Conservation (phyloP, 2,797 vertebrate species). For the Neomorphus geoffroyi region DNA sequence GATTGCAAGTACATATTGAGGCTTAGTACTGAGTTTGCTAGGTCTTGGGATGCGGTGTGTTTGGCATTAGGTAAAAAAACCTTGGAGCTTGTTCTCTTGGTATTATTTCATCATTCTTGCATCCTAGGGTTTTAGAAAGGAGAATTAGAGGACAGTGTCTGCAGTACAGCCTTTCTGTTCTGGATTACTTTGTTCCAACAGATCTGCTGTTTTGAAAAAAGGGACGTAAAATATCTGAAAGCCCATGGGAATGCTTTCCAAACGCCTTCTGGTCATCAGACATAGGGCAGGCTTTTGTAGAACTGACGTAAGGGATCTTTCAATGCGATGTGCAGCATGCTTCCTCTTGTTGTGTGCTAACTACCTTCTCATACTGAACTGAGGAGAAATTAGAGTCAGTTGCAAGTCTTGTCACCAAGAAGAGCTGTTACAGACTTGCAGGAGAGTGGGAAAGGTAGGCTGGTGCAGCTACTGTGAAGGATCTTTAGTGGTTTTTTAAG, state of each 20-base stretch:
- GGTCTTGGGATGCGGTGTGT: neutral
- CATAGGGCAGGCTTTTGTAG: neutral
- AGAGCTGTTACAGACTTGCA: neutral
- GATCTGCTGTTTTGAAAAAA: neutral
- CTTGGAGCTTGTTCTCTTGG: neutral
- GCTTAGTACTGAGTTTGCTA: neutral
- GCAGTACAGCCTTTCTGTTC: neutral
- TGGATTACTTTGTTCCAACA: neutral
- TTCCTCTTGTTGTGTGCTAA: neutral
- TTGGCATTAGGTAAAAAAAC: neutral
- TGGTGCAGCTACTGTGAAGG: neutral
- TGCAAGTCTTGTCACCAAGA: neutral
- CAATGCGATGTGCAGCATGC: rapidly evolving
- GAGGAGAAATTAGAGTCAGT: neutral
- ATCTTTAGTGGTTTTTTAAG: neutral
- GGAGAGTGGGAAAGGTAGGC: neutral
- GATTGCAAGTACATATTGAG: neutral
- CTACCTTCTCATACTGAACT: neutral
- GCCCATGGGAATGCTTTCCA: neutral
- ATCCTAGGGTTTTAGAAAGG: neutral
- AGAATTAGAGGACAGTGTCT: neutral
- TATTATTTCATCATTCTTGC: neutral
- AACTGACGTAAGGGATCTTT: neutral
- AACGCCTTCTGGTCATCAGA: neutral
- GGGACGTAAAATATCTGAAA: neutral